Conservation (phyloP, 2,113 vertebrate species). For the Bubalus kerabau region DNA sequence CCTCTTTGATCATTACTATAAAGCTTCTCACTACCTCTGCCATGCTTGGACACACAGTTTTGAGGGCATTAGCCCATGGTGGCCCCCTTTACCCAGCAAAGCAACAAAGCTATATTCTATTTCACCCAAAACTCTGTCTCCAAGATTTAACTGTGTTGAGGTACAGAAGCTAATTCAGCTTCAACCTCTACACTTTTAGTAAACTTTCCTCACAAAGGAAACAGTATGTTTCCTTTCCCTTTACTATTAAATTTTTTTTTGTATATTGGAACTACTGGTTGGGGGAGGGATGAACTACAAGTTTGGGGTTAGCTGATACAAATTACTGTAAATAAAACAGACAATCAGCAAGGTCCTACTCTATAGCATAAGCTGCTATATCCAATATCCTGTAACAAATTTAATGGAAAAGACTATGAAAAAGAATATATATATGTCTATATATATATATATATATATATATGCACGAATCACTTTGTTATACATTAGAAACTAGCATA, state of each 20-base stretch:
- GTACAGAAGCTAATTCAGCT: not conserved
- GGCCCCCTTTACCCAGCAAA: not conserved
- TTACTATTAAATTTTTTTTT: not conserved
- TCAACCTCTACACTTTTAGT: not conserved
- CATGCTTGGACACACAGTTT: not conserved
- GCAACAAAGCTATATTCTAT: not conserved
- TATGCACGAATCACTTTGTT: not conserved
- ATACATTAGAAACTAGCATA: not conserved
- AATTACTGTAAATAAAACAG: not conserved
- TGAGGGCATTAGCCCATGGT: not conserved
- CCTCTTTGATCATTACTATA: not conserved
- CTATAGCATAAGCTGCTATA: not conserved
- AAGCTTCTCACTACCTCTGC: not conserved
- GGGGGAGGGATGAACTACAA: not conserved
- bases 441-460: no score
- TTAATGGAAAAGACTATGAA: not conserved
- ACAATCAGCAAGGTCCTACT: not conserved
- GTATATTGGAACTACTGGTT: not conserved
- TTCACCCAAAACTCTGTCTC: not conserved
- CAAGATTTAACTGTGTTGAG: not conserved
- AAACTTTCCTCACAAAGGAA: not conserved
- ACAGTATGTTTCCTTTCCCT: not conserved
- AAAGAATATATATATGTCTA: not conserved
- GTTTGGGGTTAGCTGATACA: not conserved
- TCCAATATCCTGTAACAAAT: not conserved